Percentiles rank a stretch among this genome's conserved stretches.
Conservation (phyloP, 2,888 invertebrate species). For the Cordilura impudica region DNA sequence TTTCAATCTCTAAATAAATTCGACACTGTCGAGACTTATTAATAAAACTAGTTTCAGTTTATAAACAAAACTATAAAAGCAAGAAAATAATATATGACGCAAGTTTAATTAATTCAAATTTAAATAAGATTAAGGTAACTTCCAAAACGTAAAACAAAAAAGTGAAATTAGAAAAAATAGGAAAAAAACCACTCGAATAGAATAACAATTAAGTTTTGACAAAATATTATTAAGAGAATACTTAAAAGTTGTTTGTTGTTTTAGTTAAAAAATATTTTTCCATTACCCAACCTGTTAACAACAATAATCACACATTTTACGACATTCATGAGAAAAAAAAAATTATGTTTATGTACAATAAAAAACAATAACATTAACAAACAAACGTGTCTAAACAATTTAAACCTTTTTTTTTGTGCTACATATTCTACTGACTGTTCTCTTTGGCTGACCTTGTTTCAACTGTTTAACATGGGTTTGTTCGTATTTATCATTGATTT, state of each 20-base stretch:
- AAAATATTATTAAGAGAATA: too few relatives aligned
- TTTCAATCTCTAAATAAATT: too few relatives aligned
- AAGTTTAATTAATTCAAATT: background rate
- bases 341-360: background rate
- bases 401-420: constrained; percentile 9
- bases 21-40: too few relatives aligned
- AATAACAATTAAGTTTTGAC: too few relatives aligned
- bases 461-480: background rate
- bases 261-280: too few relatives aligned
- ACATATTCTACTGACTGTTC: background rate
- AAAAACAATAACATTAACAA: constrained; percentile 5
- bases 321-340: constrained; percentile 8
- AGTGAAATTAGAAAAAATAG: too few relatives aligned
- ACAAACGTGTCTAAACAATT: constrained; percentile 37
- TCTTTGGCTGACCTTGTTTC: background rate
- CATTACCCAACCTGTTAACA: constrained; percentile 24
- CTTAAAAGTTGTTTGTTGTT: too few relatives aligned
- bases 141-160: too few relatives aligned
- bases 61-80: constrained; percentile 4
- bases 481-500: too few relatives aligned
- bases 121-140: background rate
- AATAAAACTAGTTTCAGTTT: constrained; percentile 19
- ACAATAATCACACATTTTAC: constrained; percentile 26
- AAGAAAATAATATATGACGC: background rate
- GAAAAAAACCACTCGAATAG: too few relatives aligned